Conservation (phyloP, 2,888 invertebrate genomes). For the Plagodis dolabraria region DNA sequence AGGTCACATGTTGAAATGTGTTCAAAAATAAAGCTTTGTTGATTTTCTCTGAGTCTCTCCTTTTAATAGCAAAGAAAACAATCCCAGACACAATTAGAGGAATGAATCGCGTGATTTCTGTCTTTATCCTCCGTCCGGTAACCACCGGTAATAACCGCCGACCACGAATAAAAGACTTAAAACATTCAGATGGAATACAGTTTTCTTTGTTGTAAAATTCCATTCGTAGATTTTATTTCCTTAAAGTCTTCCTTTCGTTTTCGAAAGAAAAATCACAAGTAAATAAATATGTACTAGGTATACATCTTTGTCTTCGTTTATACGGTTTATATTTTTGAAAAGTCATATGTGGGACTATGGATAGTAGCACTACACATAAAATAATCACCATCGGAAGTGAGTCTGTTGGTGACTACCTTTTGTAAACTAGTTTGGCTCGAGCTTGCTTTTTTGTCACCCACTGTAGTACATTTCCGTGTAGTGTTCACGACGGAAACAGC, state of each 20-base stretch:
- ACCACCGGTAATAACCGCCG: conserved; percentile 62
- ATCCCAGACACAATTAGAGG: conserved; percentile 63
- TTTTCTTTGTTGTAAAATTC: conserved; percentile 57
- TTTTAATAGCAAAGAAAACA: conserved; percentile 25
- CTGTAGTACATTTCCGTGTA: conserved; percentile 75
- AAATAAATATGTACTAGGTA: too few relatives aligned
- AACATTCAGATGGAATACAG: conserved; percentile 51
- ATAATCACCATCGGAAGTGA: conserved; percentile 29
- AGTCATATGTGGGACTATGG: too few relatives aligned
- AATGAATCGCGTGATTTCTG: conserved; percentile 72
- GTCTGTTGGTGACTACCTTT: conserved; percentile 30
- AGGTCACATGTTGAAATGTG: not conserved
- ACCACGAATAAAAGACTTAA: conserved; percentile 58
- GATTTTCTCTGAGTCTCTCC: conserved; percentile 18
- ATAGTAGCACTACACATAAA: not conserved
- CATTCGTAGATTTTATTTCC: conserved; percentile 38
- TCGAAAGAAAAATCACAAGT: not conserved
- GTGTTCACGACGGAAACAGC: conserved; percentile 66
- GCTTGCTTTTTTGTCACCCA: conserved; percentile 63
- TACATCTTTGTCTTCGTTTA: too few relatives aligned
- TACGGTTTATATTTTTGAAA: too few relatives aligned
- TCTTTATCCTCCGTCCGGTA: conserved; percentile 62
- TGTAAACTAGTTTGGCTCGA: conserved; percentile 63
- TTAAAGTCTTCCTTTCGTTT: not conserved
- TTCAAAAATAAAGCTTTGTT: conserved; percentile 22